Conservation (phyloP, 2,888 invertebrate genomes). For the Xylophagus ater region DNA sequence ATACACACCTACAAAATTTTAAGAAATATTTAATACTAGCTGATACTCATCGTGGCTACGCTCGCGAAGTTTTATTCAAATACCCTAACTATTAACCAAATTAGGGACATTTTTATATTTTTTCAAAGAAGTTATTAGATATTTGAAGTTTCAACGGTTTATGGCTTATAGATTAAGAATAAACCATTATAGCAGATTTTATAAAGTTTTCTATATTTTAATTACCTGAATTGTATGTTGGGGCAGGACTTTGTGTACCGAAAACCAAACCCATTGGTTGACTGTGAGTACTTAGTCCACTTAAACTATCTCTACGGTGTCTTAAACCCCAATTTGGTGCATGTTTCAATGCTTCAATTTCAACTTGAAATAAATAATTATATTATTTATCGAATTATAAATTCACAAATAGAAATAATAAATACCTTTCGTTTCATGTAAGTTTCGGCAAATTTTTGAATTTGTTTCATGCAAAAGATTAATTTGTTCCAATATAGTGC, state of each 20-base stretch:
- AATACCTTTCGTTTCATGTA: conserved; percentile 59
- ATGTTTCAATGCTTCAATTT: conserved; percentile 50
- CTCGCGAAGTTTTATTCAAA: too few relatives aligned
- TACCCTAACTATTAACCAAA: too few relatives aligned
- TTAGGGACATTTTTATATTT: too few relatives aligned
- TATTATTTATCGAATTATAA: not conserved
- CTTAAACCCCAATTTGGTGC: conserved; percentile 44
- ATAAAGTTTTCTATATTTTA: not conserved
- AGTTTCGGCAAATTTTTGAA: conserved; percentile 61
- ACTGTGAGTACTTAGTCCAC: conserved; percentile 41
- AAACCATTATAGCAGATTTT: not conserved
- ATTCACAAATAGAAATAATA: conserved; percentile 3
- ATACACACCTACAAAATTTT: conserved; percentile 45
- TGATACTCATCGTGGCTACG: too few relatives aligned
- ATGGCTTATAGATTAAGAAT: too few relatives aligned
- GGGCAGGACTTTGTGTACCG: conserved; percentile 40
- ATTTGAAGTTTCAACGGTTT: too few relatives aligned
- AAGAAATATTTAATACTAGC: too few relatives aligned
- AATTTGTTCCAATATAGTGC: conserved; percentile 60
- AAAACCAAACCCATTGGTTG: conserved; percentile 39
- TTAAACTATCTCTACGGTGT: conserved; percentile 43
- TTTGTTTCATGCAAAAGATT: conserved; percentile 58
- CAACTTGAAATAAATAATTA: conserved; percentile 33
- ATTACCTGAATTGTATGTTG: conserved; percentile 40
- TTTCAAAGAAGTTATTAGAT: too few relatives aligned